A percentile compares a stretch with the other conserved stretches of the same genome.
Evolutionary conservation across 2,113 vertebrate species (phyloP).

Genomic region (Tachysurus fulvidraco): DNA sequence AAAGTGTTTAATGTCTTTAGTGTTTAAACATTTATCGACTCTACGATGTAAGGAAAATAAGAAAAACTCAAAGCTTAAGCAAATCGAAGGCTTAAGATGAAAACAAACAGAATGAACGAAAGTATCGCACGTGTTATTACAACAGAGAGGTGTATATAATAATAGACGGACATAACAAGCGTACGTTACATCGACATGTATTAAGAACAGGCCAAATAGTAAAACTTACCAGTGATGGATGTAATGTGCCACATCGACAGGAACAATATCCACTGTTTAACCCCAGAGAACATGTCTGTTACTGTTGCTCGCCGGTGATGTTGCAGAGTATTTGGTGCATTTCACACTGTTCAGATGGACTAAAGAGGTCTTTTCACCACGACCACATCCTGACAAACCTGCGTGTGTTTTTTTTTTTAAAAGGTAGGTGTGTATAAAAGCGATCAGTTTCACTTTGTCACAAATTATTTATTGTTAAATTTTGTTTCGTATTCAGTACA

Average conservation of each 20-base stretch:
- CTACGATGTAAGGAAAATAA: not conserved
- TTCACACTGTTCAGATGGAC: not conserved
- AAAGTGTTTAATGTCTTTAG: not conserved
- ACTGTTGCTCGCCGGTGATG: not conserved
- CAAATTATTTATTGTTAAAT: not conserved
- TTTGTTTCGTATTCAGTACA: not conserved
- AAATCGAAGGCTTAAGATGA: not conserved
- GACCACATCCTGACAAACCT: conserved; percentile 3
- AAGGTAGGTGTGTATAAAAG: too few relatives aligned
- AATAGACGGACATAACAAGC: not conserved
- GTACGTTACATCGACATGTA: not conserved
- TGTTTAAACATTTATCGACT: not conserved
- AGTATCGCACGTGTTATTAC: too few relatives aligned
- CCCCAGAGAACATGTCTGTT: not conserved
- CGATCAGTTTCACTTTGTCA: not conserved
- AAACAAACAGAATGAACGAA: not conserved
- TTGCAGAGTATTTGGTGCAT: not conserved
- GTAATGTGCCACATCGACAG: not conserved
- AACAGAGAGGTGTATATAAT: too few relatives aligned
- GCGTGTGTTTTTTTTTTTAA: not conserved
- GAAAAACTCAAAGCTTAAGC: too few relatives aligned
- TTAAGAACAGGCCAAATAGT: not conserved
- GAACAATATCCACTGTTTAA: not conserved
- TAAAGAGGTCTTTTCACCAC: not conserved
- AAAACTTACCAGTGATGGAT: not conserved